These are phyloP conservation scores for Oreohelix idahoensis DNA, from an alignment of 1,140 invertebrate genomes.

Conservation along the genomic window DNA sequence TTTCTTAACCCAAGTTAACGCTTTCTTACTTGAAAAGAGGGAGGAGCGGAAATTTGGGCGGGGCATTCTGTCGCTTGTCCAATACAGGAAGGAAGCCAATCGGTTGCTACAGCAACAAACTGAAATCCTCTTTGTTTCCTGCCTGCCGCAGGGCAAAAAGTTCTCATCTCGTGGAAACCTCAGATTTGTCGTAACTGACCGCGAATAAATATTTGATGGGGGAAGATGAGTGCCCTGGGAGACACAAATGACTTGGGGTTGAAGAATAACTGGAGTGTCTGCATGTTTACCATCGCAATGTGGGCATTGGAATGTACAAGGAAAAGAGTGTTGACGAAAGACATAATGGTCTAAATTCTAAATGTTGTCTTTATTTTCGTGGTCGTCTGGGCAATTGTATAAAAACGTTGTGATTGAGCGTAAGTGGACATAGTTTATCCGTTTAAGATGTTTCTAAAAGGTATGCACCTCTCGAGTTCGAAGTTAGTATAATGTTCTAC, in stretches of 20 bases:
- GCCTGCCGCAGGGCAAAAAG: neutral
- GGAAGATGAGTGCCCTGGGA: neutral
- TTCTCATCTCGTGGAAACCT: neutral
- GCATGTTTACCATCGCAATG: neutral
- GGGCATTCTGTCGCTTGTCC: neutral
- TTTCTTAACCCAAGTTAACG: neutral
- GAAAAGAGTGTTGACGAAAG: neutral
- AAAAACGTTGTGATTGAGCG: neutral
- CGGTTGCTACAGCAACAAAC: constrained; percentile 10
- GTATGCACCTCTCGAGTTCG: too few species aligned
- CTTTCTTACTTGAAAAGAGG: neutral
- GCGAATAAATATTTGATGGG: constrained; percentile 12
- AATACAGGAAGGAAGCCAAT: constrained; percentile 32
- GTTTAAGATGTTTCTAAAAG: too few species aligned
- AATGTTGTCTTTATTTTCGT: neutral
- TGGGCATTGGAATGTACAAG: neutral
- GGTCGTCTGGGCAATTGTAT: neutral
- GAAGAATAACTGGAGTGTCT: neutral
- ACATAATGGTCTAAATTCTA: neutral
- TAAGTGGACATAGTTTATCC: too few species aligned
- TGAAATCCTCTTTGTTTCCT: constrained; percentile 26
- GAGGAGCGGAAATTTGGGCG: constrained; percentile 17
- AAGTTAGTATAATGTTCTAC: too few species aligned
- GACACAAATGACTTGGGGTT: neutral
- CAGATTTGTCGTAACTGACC: constrained; percentile 9